Conservation (phyloP, 2,797 vertebrate species). For the Pangasius djambal region DNA sequence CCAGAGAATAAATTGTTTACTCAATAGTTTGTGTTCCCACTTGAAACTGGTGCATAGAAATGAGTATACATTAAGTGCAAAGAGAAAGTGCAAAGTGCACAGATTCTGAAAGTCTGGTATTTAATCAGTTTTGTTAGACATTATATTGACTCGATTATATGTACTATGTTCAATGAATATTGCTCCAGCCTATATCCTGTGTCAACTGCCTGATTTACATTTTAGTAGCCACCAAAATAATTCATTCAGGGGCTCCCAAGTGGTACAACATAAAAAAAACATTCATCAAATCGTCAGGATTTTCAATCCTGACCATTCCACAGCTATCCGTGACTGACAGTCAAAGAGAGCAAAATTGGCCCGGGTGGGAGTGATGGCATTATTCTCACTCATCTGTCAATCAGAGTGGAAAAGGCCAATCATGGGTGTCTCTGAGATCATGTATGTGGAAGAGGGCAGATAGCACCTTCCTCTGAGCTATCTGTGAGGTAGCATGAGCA, state of each 20-base stretch:
- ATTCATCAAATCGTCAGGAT: background rate
- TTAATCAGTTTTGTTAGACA: background rate
- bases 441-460: background rate
- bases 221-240: background rate
- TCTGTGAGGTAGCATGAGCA: background rate
- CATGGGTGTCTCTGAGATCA: background rate
- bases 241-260: background rate
- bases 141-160: background rate
- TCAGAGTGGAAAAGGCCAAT: background rate
- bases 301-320: background rate
- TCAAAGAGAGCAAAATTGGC: background rate
- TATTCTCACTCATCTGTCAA: background rate
- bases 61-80: background rate
- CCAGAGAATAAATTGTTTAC: background rate
- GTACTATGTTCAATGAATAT: background rate
- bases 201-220: background rate
- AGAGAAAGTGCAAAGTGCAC: background rate
- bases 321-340: background rate
- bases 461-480: background rate
- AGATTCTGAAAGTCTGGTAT: background rate
- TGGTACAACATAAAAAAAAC: background rate
- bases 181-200: background rate
- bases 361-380: background rate
- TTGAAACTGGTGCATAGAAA: background rate
- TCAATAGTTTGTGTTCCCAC: background rate